Conservation (phyloP, 2,113 vertebrate genomes). For the Atractosteus spatula region DNA sequence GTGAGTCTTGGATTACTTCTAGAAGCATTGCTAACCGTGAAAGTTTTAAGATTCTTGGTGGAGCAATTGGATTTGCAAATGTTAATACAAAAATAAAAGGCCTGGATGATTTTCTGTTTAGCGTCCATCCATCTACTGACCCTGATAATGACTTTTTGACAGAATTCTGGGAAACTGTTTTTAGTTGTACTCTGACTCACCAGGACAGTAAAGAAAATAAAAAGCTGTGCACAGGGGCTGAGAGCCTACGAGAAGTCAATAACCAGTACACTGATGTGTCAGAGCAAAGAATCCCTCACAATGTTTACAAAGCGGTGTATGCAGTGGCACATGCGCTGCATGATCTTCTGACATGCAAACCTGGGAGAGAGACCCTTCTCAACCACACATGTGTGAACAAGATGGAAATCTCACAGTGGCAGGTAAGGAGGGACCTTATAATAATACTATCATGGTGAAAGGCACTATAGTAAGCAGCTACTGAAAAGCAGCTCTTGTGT, state of each 20-base stretch:
- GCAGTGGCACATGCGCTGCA: background rate
- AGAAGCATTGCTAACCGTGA: background rate
- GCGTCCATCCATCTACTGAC: background rate
- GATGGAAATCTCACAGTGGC: background rate
- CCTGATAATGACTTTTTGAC: background rate
- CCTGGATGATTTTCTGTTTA: background rate
- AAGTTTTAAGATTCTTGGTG: background rate
- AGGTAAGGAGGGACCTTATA: background rate
- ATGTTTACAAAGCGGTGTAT: conserved; percentile 6
- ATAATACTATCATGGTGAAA: background rate
- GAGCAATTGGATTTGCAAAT: conserved; percentile 2
- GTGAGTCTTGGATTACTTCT: conserved; percentile 5
- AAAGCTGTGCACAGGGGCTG: background rate
- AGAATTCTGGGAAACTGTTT: conserved; percentile 5
- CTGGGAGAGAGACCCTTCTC: background rate
- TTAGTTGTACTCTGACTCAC: background rate
- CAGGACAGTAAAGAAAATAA: background rate
- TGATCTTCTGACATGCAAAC: background rate
- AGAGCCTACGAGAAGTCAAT: background rate
- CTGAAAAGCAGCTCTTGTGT: no score
- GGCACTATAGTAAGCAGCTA: no score
- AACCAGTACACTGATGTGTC: conserved; percentile 1
- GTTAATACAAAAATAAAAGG: background rate
- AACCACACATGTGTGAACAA: background rate
- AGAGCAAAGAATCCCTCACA: conserved; percentile 2